Base-by-base conservation (phyloP, 2,888 invertebrate species). In the Pseudolycoriella hygida region DNA sequence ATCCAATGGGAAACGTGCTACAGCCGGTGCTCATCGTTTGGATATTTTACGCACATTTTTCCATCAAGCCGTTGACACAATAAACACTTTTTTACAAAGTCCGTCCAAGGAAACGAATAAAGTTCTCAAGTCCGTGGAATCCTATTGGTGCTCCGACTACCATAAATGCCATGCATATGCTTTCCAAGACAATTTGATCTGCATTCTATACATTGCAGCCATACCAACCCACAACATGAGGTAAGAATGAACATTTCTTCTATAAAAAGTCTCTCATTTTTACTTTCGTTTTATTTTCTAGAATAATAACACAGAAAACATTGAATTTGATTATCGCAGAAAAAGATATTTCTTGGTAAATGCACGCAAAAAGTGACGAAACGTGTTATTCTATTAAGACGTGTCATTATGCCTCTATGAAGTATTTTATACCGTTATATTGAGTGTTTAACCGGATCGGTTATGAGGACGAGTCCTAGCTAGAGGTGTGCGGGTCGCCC, bases 111-210 rank as follows among this genome's bases (percentile, higher is more conserved):
- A 14, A 18, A 54, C 54, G 32, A 43, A 42, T 37, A 32, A 20
- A 37, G 18, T 32, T 32, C 14, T 44, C 38, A 44, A 25, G 39
- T 38, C 47, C 14, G 34, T 19, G 2, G 84, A 85, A 64, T 77
- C 80, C 1, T 87, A 85, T 58, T 83, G 86, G 79, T 80, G 80
- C 59, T 82, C 85, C 0, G 87, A 89, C 57, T 85, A 84, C 59
- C 82, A 87, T 60, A 88, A 88, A 62, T 85, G 87, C 55, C 84
- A 86, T 57, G 83, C 82, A 1, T 68, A 78, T 17, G 74, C 75
- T 56, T 69, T 71, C 2, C 71, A 70, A 8, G 71, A 76, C 49
- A 73, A 82, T 54, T 65, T 87, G 46, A 69, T 87, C 49, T 85
- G 83, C 57, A 72, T 78, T 8, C 65, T 88, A 1, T 89, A 81